Evolutionary conservation across 1,140 invertebrate genomes (phyloP).

Genomic region (Drosophila erecta): DNA sequence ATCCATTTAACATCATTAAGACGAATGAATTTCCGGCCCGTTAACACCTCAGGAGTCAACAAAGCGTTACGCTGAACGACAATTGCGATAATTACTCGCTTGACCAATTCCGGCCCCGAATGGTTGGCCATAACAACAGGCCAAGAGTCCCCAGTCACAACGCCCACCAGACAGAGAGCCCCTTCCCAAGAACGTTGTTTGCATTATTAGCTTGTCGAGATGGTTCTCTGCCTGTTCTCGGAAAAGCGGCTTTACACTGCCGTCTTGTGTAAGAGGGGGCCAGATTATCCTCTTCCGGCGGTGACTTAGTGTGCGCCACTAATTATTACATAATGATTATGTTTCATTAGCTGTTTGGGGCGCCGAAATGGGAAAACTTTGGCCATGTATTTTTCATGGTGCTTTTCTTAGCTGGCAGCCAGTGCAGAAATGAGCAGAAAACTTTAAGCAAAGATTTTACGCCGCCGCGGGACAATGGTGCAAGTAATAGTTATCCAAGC

Average conservation of each 20-base stretch:
- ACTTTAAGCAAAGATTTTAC: conserved; percentile 60
- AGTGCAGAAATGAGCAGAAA: conserved; percentile 1
- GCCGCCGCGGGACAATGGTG: conserved; percentile 40
- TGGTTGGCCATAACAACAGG: conserved; percentile 51
- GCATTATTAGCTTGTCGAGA: conserved; percentile 77
- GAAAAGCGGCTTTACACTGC: conserved; percentile 38
- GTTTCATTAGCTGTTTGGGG: conserved; percentile 63
- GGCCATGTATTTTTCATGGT: conserved; percentile 44
- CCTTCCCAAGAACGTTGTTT: conserved; percentile 55
- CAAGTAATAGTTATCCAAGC: conserved; percentile 67
- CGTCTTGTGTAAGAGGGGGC: conserved; percentile 16
- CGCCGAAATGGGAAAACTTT: conserved; percentile 59
- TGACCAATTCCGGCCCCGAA: conserved; percentile 58
- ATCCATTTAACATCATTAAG: conserved; percentile 21
- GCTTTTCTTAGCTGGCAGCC: conserved; percentile 4
- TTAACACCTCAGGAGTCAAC: conserved; percentile 62
- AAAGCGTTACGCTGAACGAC: conserved; percentile 53
- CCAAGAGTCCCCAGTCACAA: conserved; percentile 22
- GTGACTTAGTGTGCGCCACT: conserved; percentile 59
- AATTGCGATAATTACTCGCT: conserved; percentile 79
- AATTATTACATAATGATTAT: conserved; percentile 81
- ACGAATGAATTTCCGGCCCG: conserved; percentile 42
- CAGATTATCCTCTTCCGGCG: conserved; percentile 6
- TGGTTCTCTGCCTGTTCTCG: conserved; percentile 19
- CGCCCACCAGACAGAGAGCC: conserved; percentile 21